Conservation (phyloP, 2,888 invertebrate species). For the Trissolcus japonicus region DNA sequence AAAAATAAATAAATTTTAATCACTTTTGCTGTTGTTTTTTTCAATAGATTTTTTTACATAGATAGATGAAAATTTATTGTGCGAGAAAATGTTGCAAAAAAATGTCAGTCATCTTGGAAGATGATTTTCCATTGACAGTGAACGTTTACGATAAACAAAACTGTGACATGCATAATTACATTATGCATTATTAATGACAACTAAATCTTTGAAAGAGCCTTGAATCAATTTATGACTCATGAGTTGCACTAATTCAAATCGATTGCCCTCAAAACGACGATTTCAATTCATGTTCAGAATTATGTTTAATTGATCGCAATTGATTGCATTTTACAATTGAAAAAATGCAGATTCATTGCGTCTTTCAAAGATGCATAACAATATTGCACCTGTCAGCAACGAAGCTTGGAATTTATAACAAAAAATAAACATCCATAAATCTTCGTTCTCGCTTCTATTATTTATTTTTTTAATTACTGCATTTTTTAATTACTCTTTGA, state of each 20-base stretch:
- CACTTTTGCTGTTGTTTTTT: background rate
- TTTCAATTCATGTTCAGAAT: conserved; percentile 24
- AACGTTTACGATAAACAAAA: conserved; percentile 43
- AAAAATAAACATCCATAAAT: no score
- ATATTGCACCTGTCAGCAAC: no score
- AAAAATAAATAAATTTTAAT: no score
- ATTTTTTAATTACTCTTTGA: no score
- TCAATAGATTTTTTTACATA: background rate
- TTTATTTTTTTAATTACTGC: no score
- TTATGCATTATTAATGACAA: conserved; percentile 49
- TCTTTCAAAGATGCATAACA: no score
- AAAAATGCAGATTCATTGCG: background rate
- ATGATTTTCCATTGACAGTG: conserved; percentile 42
- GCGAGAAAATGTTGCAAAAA: background rate
- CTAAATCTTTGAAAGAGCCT: conserved; percentile 48
- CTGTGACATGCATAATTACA: conserved; percentile 41
- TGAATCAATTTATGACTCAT: conserved; percentile 55
- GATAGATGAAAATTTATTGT: background rate
- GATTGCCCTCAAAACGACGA: conserved; percentile 51
- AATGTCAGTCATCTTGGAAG: conserved; percentile 19
- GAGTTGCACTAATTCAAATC: conserved; percentile 53
- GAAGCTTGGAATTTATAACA: no score
- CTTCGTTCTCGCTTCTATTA: no score
- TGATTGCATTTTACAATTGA: conserved; percentile 15
- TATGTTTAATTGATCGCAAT: conserved; percentile 29